Evolutionary conservation across 2,888 invertebrate species (phyloP), one percentile per base, ranked within the genome.

Genomic region (Tetrapedia diversipes): DNA sequence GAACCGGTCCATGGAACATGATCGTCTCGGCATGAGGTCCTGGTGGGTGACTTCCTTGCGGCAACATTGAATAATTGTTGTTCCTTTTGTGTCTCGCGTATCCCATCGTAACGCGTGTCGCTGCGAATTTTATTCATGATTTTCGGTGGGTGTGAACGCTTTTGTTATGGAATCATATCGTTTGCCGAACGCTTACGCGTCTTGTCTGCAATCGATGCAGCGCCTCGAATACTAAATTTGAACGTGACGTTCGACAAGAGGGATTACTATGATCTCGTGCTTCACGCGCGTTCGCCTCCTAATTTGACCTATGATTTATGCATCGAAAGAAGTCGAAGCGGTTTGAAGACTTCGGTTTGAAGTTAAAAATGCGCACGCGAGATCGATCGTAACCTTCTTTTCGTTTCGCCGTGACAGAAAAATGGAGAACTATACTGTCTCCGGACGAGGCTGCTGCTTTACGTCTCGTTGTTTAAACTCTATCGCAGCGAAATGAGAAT

Each of bases 1-100:
- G 73, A 74, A 82, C 82, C 82, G 80, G 77, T 82, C 80, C 77
- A 49, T 56, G 68, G 82, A 83, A 83, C 83, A 73, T 71, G 80
- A 72, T 79, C 82, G 70, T 54, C 71, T 51, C 76, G 74, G 83
- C 83, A 66, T 83, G 83, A 68, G 79, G 76, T 75, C 83, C 80
- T 67, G 75, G 69, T 56, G 83, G 78, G 75, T 78, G 69, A 75
- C 80, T 73, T 79, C 76, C 76, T 83, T 47, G 70, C 63, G 66
- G 57, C 54, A 74, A 80, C 78, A 37, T 64, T 64, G 77, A 77
- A 79, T 77, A 81, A 70, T 73, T 76, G 75, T 64, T 69, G 34
- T 59, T 77, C 70, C 72, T 81, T 69, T 81, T 75, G 60, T 68
- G 56, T 57, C 57, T 61, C 66, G 45, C 60, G 59, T 16, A 41